Evolutionary conservation across 1,140 invertebrate genomes (phyloP).

Genomic region (Zaprionus nigranus): DNA sequence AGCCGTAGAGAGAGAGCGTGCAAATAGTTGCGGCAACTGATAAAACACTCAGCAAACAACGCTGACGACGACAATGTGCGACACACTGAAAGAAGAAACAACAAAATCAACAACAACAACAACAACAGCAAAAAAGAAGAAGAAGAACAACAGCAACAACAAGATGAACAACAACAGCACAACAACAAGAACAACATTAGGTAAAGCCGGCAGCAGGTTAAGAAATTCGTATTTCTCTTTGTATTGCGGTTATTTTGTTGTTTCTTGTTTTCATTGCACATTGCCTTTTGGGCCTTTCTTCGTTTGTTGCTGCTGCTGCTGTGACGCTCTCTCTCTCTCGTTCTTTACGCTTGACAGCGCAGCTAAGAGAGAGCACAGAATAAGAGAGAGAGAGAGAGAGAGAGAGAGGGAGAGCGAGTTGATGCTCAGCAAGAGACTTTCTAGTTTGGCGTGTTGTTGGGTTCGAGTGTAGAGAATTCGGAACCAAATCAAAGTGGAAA

Average conservation of each 20-base stretch:
- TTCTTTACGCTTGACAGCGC: conserved; percentile 43
- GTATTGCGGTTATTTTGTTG: conserved; percentile 42
- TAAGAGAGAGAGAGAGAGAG: conserved; percentile 5
- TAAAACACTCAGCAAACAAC: conserved; percentile 28
- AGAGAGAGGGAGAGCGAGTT: not conserved
- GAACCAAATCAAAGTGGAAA: not conserved
- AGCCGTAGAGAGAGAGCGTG: conserved; percentile 5
- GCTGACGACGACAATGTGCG: conserved; percentile 4
- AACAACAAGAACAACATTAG: conserved; percentile 7
- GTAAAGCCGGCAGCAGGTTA: conserved; percentile 18
- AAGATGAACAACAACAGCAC: conserved; percentile 7
- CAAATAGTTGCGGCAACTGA: conserved; percentile 48
- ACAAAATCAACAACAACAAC: conserved; percentile 14
- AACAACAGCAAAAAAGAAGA: conserved; percentile 9
- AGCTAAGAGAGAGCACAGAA: not conserved
- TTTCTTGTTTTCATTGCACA: conserved; percentile 35
- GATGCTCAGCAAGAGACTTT: conserved; percentile 1
- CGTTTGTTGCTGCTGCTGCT: conserved; percentile 21
- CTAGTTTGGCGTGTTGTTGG: not conserved
- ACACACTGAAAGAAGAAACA: conserved; percentile 2
- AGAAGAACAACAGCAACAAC: conserved; percentile 4
- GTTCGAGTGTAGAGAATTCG: conserved; percentile 7
- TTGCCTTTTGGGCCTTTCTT: conserved; percentile 24
- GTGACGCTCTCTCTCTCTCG: conserved; percentile 15
- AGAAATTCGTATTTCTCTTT: conserved; percentile 49